Evolutionary conservation across 2,113 vertebrate species (phyloP).

Genomic region (Scartelaos histophorus): DNA sequence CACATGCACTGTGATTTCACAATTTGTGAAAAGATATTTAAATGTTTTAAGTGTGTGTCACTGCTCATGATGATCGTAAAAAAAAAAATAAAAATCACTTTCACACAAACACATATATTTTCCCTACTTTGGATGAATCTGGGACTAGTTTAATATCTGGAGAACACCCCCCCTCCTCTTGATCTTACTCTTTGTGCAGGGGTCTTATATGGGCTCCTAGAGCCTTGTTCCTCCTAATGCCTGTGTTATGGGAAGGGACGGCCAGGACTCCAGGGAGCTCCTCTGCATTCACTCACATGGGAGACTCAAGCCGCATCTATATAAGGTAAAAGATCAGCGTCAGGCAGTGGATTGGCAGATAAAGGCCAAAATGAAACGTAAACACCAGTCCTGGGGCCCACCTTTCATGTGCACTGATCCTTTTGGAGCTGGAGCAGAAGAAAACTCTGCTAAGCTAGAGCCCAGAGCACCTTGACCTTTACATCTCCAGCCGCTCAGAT

Average conservation of each 20-base stretch:
- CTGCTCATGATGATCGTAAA: neutral
- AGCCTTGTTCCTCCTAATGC: constrained; percentile 44
- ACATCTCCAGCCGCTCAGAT: neutral
- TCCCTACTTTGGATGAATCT: constrained; percentile 26
- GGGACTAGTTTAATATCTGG: constrained; percentile 37
- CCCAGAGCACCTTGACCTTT: constrained; percentile 12
- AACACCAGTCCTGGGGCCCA: constrained; percentile 39
- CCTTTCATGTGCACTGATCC: constrained; percentile 62
- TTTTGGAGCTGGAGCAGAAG: constrained; percentile 8
- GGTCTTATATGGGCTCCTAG: constrained; percentile 26
- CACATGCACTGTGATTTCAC: too few relatives aligned
- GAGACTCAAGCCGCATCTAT: constrained; percentile 43
- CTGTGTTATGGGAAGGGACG: constrained; percentile 54
- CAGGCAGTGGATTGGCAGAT: constrained; percentile 53
- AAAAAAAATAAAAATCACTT: neutral
- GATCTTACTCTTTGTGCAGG: constrained; percentile 47
- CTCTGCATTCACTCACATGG: constrained; percentile 33
- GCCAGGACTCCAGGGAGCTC: constrained; percentile 40
- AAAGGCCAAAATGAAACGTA: constrained; percentile 67
- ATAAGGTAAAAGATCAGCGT: constrained; percentile 59
- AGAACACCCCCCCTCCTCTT: constrained; percentile 57
- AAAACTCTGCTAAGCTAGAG: constrained; percentile 17
- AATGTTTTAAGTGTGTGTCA: neutral
- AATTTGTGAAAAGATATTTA: neutral
- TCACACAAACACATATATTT: neutral